Evolutionary conservation across 2,888 invertebrate genomes (phyloP), one percentile per base, ranked within the genome.

Genomic region (Drosophila seclusa): DNA sequence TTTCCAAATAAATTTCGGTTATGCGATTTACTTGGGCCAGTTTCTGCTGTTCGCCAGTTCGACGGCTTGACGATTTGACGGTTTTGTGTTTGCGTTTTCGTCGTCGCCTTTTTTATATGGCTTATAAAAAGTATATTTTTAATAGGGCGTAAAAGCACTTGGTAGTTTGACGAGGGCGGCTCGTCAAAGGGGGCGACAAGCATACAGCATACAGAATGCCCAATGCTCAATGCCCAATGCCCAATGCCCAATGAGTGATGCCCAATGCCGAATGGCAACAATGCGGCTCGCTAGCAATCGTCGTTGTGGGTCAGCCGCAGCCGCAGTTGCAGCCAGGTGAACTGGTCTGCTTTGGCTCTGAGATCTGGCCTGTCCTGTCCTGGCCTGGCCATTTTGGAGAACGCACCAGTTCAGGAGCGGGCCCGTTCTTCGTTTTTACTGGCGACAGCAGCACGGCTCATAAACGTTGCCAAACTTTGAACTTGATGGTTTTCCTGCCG

Each of bases 381-480:
- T 8, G 36, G 45, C 5, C 48, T 31, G 68, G 32, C 31, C 68
- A 54, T 60, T 66, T 53, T 48, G 8, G 29, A 29, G 52, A 21
- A 34, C 16, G 34, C 45, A 24, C 4, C 18, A 11, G 18, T n/a
- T 11, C n/a, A 54, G 38, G 38, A 63, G 34, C 49, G 45, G 45
- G 32, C 63, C 16, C 24, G 73, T 74, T 78, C 80, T 80, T 86
- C 74, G 75, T 72, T 88, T 86, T 86, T 88, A 85, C 85, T 86
- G 87, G 77, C 80, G 62, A 70, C 80, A 80, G 76, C 83, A 77
- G 82, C 68, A 76, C 71, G 76, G 86, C 82, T 84, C 89, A 90
- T 90, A 90, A 90, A 90, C 78, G 89, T 83, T 89, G 87, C 89
- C 88, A 90, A 90, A 90, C 90, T 90, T 90, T 90, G 90, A 90